These are phyloP conservation scores for Manacus vitellinus DNA, from an alignment of 2,113 vertebrate species.

Conservation along the genomic window DNA sequence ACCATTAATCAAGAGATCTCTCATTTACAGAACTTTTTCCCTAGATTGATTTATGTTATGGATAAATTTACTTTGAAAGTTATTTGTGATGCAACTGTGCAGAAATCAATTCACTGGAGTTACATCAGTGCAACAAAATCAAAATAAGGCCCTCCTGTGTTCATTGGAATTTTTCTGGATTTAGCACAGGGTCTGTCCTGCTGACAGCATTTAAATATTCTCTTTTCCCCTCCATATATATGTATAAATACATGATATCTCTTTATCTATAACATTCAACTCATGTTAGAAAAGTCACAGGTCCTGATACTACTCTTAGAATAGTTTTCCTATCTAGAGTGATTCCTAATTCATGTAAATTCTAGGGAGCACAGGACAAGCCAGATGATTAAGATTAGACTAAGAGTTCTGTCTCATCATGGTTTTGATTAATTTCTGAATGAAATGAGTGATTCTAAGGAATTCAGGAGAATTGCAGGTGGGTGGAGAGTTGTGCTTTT, in stretches of 20 bases:
- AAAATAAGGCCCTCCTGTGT: neutral
- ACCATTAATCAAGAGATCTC: neutral
- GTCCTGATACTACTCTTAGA: neutral
- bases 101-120: neutral
- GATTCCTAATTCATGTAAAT: neutral
- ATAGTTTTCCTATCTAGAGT: neutral
- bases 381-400: neutral
- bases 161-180: neutral
- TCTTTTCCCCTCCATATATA: accelerated
- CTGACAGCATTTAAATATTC: neutral
- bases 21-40: neutral
- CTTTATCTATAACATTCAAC: neutral
- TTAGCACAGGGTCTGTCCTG: neutral
- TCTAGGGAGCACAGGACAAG: neutral
- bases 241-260: accelerated
- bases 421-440: neutral
- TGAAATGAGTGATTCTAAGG: neutral
- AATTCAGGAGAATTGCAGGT: neutral
- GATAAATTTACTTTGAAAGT: neutral
- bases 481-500: neutral
- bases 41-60: neutral
- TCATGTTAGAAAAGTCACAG: neutral
- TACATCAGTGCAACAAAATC: neutral
- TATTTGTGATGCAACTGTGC: neutral
- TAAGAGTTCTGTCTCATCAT: neutral